phyloP scores from a whole-genome alignment of 2,888 invertebrate species.

The Mythimna pallens region DNA sequence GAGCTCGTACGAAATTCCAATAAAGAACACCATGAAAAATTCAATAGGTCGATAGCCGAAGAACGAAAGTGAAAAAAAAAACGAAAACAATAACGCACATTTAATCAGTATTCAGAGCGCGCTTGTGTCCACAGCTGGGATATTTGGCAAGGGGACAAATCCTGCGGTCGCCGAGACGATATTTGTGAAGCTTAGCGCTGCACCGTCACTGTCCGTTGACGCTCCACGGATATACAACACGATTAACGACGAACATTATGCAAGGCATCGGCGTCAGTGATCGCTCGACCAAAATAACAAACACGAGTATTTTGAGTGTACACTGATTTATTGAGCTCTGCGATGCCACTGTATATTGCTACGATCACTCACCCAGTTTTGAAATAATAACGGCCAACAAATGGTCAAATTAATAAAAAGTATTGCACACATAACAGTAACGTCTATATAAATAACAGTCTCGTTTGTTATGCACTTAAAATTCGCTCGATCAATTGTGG shows the following conservation, averaged over 20 bases:
- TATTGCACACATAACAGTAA: slow-evolving; percentile 70
- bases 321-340: slow-evolving; percentile 74
- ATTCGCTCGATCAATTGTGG: slow-evolving; percentile 76
- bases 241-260: slow-evolving; percentile 80
- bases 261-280: slow-evolving; percentile 75
- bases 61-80: slow-evolving; percentile 86
- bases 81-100: slow-evolving; percentile 85
- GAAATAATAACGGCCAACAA: slow-evolving; percentile 69
- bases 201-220: slow-evolving; percentile 74
- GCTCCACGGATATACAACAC: slow-evolving; percentile 74
- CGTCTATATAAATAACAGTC: slow-evolving; percentile 72
- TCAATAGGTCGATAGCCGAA: slow-evolving; percentile 84
- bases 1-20: slow-evolving; percentile 81
- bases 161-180: slow-evolving; percentile 70
- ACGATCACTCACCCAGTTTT: slow-evolving; percentile 72
- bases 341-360: slow-evolving; percentile 74
- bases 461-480: slow-evolving; percentile 77
- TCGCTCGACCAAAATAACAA: slow-evolving; percentile 72
- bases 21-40: slow-evolving; percentile 86
- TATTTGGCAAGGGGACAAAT: slow-evolving; percentile 87
- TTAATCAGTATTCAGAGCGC: slow-evolving; percentile 88
- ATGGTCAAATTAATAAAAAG: slow-evolving; percentile 77
- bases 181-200: slow-evolving; percentile 69
- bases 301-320: slow-evolving; percentile 75
- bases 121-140: slow-evolving; percentile 85